Base-by-base conservation (phyloP, 2,797 vertebrate genomes). In the Microctenopoma lineatum region DNA sequence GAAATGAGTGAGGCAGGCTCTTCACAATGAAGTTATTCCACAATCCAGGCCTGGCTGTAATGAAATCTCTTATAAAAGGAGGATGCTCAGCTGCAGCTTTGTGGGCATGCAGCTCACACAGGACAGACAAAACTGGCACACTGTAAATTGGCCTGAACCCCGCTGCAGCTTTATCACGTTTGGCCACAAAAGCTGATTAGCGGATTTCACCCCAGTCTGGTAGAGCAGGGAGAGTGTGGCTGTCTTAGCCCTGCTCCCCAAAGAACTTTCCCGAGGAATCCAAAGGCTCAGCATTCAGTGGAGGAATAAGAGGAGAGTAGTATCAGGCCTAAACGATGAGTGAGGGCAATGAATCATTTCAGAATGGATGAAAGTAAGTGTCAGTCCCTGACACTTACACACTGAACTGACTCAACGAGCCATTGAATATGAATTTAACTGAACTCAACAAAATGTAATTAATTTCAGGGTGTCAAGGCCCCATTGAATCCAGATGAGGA, bases 141-240 rank as follows among this genome's bases (percentile, higher is more conserved):
- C 70, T 77, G 77, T 84, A 87, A 90, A 92, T 88, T 87, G 86
- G 85, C 77, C 85, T 81, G 73, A 88, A 89, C 86, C 80, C 34
- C 71, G 74, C 81, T 77, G 77, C 55, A 51, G 89, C 84, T 92
- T 92, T 93, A 93, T 93, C 91, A 80, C 82, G 63, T 90, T 91
- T 91, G 92, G 87, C 89, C 86, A 91, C 88, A 74, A 91, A 93
- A 92, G 91, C 92, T 85, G 93, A 92, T 93, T 92, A 92, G 85
- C 53, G 92, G 90, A 90, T 92, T 93, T 89, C 77, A 73, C 72
- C 73, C 85, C 76, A 56, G 75, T 79, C 77, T 86, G 80, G 74
- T 70, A 18, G 83, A 83, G 84, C 71, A 47, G 79, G 84, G 86
- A 79, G 69, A 79, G 85, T 48, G 73, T 64, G 83, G 79, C 80